phyloP scores from a whole-genome alignment of 2,888 invertebrate species.

The Hyles lineata region DNA sequence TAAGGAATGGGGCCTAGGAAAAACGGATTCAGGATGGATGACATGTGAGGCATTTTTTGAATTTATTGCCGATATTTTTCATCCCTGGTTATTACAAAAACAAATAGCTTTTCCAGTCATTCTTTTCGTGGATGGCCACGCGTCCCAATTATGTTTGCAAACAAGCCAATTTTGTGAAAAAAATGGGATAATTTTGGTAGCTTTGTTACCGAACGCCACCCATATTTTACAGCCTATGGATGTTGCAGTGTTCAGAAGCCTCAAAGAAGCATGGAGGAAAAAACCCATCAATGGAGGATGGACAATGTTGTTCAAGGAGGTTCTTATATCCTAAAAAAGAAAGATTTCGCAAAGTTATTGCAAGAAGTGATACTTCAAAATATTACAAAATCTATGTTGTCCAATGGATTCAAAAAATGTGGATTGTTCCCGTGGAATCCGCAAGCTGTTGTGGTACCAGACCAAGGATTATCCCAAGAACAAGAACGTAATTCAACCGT shows the following conservation, averaged over 20 bases:
- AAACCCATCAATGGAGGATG: slow-evolving; percentile 43
- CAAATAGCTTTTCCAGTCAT: slow-evolving; percentile 45
- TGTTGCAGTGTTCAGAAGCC: too few species aligned
- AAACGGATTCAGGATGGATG: slow-evolving; percentile 67
- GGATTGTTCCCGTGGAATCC: slow-evolving; percentile 41
- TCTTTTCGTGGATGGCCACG: slow-evolving; percentile 56
- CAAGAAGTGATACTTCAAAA: slow-evolving; percentile 37
- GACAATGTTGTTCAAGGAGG: slow-evolving; percentile 36
- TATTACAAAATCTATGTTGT: slow-evolving; percentile 36
- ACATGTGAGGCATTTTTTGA: slow-evolving; percentile 61
- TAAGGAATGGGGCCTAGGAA: slow-evolving; percentile 55
- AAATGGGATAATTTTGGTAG: slow-evolving; percentile 55
- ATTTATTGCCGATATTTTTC: slow-evolving; percentile 58
- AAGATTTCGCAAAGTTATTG: slow-evolving; percentile 41
- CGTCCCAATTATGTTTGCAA: slow-evolving; percentile 52
- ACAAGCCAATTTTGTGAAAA: slow-evolving; percentile 50
- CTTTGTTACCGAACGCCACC: slow-evolving; percentile 45
- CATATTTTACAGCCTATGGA: neutral
- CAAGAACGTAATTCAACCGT: too few species aligned
- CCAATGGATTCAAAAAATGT: slow-evolving; percentile 47
- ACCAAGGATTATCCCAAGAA: too few species aligned
- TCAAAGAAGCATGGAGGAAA: slow-evolving; percentile 52
- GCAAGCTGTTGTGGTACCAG: slow-evolving; percentile 30
- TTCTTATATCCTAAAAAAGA: neutral
- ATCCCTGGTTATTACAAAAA: slow-evolving; percentile 55